Conservation (phyloP, 2,888 invertebrate genomes). For the Metallyticus violacea region DNA sequence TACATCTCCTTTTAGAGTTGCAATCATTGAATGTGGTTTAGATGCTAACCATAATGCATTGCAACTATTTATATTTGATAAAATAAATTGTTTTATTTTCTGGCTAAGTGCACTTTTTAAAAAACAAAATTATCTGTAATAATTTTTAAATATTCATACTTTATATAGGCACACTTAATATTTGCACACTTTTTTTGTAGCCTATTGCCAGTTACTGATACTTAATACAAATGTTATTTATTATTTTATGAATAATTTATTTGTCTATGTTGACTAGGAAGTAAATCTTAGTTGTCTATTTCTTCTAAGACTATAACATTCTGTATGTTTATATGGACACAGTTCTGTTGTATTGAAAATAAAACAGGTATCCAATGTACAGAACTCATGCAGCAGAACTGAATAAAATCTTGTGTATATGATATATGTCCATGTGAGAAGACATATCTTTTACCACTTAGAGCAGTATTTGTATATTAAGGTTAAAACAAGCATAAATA, state of each 20-base stretch:
- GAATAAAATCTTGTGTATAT: not conserved
- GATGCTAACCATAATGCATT: too few species aligned
- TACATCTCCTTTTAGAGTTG: too few species aligned
- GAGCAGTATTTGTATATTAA: slow-evolving; percentile 27
- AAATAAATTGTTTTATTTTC: too few species aligned
- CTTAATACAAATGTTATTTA: not conserved
- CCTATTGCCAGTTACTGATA: not conserved
- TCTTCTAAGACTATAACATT: not conserved
- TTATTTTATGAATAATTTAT: not conserved
- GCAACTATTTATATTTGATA: too few species aligned
- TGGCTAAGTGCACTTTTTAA: too few species aligned
- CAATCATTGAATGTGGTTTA: too few species aligned
- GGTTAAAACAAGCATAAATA: slow-evolving; percentile 35
- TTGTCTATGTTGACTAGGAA: not conserved
- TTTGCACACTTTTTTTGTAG: not conserved
- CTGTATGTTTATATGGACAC: not conserved
- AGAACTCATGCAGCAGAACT: not conserved
- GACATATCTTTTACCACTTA: slow-evolving; percentile 29
- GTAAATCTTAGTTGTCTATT: not conserved
- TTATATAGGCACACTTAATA: too few species aligned
- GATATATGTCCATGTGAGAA: slow-evolving; percentile 12
- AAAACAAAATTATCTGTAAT: too few species aligned
- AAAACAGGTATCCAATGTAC: not conserved
- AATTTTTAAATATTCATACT: too few species aligned
- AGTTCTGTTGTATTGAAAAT: not conserved